Evolutionary conservation across 1,140 invertebrate species (phyloP), one percentile per base, ranked within the genome.

Genomic region (Pemphigus obesinymphae): DNA sequence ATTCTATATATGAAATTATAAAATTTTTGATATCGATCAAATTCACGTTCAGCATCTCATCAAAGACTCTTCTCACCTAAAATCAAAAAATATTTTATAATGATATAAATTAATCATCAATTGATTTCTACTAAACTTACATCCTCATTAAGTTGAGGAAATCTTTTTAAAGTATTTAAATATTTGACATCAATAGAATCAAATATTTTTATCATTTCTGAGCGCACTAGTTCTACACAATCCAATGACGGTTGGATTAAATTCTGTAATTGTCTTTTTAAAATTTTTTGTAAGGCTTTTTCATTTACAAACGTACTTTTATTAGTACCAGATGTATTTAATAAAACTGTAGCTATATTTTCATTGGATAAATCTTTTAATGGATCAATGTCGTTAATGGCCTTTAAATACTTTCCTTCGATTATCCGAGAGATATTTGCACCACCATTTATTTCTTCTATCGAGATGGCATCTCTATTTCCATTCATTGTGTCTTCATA

Each of bases 361-460:
- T 89, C 85, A 31, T 89, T 88, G 0, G 88, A 88, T 8, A 93
- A 87, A 40, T 90, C 91, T 48, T 87, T 89, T 29, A 93, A 85
- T 4, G 92, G 91, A 85, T 93, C 88, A 48, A 93, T 89, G 20
- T 87, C 86, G 84, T 91, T 89, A 29, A 93, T 85, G 0, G 90
- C 89, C 72, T 88, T 85, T 34, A 90, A 89, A 87, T 93, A 93
- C 17, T 91, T 92, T 83, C 92, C 91, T 85, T 93, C 91, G 85
- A 93, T 93, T 83, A 93, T 93, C 85, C 92, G 93, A 85, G 90
- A 90, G 50, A 93, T 93, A 48, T 92, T 87, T 43, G 92, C 92
- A 80, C 92, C 92, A 55, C 92, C 92, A 87, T 90, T 91, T 83
- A 93, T 85, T 88, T 93, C 92, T 17, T 89, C 89, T 2, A 91